Evolutionary conservation across 2,888 invertebrate species (phyloP), one percentile per base, ranked within the genome.

Genomic region (Rhingia campestris): DNA sequence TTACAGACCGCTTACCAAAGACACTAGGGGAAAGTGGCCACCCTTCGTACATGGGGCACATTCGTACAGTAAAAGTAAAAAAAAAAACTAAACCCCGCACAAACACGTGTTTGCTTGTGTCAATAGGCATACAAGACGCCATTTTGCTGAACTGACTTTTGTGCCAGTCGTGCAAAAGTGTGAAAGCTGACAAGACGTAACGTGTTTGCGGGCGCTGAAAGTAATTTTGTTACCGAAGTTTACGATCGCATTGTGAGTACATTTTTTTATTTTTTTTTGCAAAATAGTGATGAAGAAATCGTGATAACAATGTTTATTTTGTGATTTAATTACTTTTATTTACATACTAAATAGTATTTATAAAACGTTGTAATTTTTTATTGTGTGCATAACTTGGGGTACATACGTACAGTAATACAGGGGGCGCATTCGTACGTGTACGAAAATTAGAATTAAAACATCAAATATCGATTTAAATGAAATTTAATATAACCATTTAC

Each of bases 21-120:
- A n/a, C n/a, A n/a, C n/a, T n/a, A n/a, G n/a, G 22, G 22, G 22
- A 22, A 22, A 22, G 22, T 2, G 22, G 22, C 59, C 39, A 70
- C 61, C 69, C 69, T 76, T 69, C 76, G 76, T 76, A 76, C 76
- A 58, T 51, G 69, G 12, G 76, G 76, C 53, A 61, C 76, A 76
- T 76, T 59, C 69, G 59, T 76, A 76, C 69, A 70, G 43, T 61
- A 58, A 77, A 53, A 43, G 61, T 77, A n/a, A 4, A 77, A 51
- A 54, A 37, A 61, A 67, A 61, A 77, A 63, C 54, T 58, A 61
- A 70, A 70, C 61, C 14, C 9, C 9, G 45, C 39, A 75, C 49
- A 64, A 12, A 47, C 58, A 58, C 53, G 61, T 22, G 22, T 22
- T 22, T 22, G 22, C 22, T 54, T 49, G 59, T 63, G 72, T 58